A percentile compares a stretch with the other conserved stretches of the same genome.
phyloP scores from a whole-genome alignment of 2,113 vertebrate species.

The Pachyramphus minor region DNA sequence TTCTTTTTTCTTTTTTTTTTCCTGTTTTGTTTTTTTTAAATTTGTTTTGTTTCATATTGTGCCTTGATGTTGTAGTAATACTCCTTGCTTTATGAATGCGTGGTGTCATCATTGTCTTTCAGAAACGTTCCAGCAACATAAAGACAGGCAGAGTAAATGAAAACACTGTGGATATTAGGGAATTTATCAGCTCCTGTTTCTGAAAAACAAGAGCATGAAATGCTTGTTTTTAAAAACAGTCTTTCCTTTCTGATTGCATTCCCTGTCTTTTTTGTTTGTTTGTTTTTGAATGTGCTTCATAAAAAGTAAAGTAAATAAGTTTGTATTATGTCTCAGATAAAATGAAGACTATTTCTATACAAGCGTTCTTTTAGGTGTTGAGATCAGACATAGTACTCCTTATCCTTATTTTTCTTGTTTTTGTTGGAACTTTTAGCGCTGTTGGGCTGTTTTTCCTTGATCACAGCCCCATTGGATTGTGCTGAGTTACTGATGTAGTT shows the following conservation, averaged over 20 bases:
- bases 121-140: slow-evolving; percentile 90
- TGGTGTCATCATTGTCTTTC: slow-evolving; percentile 80
- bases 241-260: slow-evolving; percentile 83
- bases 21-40: slow-evolving; percentile 50
- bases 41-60: slow-evolving; percentile 72
- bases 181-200: slow-evolving; percentile 82
- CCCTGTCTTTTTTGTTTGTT: slow-evolving; percentile 77
- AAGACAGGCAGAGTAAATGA: slow-evolving; percentile 92
- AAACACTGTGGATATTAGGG: slow-evolving; percentile 85
- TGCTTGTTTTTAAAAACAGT: slow-evolving; percentile 81
- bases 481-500: slow-evolving; percentile 99
- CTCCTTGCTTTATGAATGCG: slow-evolving; percentile 83
- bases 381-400: slow-evolving; percentile 99
- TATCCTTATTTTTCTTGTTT: slow-evolving; percentile 99
- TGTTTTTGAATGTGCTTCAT: slow-evolving; percentile 82
- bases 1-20: slow-evolving; percentile 66
- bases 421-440: slow-evolving; percentile 90
- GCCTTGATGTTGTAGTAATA: slow-evolving; percentile 76
- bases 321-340: slow-evolving; percentile 89
- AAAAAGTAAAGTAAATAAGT: slow-evolving; percentile 87
- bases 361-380: slow-evolving; percentile 78
- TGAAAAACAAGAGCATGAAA: slow-evolving; percentile 83
- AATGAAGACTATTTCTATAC: slow-evolving; percentile 95
- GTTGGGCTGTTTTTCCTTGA: slow-evolving; percentile 95
- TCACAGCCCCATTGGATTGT: slow-evolving; percentile 94